These are phyloP conservation scores for Amphipoea oculea DNA, from an alignment of 2,888 invertebrate genomes.

Conservation along the genomic window DNA sequence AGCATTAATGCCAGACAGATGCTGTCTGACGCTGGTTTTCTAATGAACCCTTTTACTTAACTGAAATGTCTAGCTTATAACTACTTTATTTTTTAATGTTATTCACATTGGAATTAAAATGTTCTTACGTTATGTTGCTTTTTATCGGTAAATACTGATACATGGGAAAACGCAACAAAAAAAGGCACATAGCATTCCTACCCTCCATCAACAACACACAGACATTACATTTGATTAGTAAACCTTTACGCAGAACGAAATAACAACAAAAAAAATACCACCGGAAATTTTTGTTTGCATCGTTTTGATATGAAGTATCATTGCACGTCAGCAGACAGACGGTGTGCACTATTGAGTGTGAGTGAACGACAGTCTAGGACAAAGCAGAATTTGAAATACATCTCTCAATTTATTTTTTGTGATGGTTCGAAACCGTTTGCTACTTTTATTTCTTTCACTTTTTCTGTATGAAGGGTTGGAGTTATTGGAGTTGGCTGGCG, in stretches of 20 bases:
- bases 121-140: neutral
- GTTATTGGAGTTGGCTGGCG: neutral
- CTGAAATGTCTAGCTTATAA: neutral
- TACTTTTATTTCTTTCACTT: neutral
- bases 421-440: neutral
- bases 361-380: neutral
- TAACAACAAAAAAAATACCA: neutral
- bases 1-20: too few species aligned
- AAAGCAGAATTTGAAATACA: neutral
- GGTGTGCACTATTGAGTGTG: neutral
- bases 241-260: constrained; percentile 20
- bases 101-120: neutral
- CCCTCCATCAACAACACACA: neutral
- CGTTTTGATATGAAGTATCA: neutral
- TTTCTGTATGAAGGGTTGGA: neutral
- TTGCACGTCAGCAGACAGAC: neutral
- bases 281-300: neutral
- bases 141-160: neutral
- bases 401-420: neutral
- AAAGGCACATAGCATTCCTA: neutral
- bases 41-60: neutral
- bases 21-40: too few species aligned
- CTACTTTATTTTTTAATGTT: neutral
- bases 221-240: neutral
- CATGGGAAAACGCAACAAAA: neutral